Evolutionary conservation across 2,113 vertebrate genomes (phyloP), one percentile per base, ranked within the genome.

Genomic region (Butastur rufipennis): DNA sequence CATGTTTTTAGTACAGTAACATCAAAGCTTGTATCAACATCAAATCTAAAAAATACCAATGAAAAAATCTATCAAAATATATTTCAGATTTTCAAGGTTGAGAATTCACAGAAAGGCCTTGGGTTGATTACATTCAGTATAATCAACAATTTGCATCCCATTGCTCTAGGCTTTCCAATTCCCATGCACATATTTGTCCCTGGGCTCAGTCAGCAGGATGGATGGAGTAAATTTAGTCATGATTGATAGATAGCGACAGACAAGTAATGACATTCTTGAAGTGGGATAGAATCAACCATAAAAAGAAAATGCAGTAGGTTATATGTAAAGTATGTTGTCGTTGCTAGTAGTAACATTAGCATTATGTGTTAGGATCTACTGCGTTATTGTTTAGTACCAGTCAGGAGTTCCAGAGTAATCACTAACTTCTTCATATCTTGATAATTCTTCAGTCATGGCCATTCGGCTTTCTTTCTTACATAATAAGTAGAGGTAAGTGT

Each of bases 401-500:
- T 59, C 15, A 45, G 12, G 29, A 52, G 9, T 45, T 86, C 17
- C 48, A 72, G 9, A 38, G 22, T 42, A 72, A 83, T 31, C 6
- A 13, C 4, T 26, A 20, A 22, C 5, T 55, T 65, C 16, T 63
- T 88, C 20, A n/a, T 12, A 25, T 48, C 29, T 80, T 56, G 19
- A 13, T 56, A 87, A 59, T 43, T 75, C 19, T 31, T 29, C 22
- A 77, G 20, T 34, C 8, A 13, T 25, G 21, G 21, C 6, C 4
- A 58, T 70, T 88, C 9, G 48, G 14, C 21, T 81, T 81, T 6
- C 11, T 43, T 83, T 84, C 8, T 53, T 55, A 14, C 1, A 1
- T 27, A 40, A 6, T 61, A 58, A 56, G 18, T 10, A 73, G 27
- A 6, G 1, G 0, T 62, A 78, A 66, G 15, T 0, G 0, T 68